Evolutionary conservation across 35 echinoderm and acorn worm species (phyloP).

Genomic region (Strongylocentrotus purpuratus): DNA sequence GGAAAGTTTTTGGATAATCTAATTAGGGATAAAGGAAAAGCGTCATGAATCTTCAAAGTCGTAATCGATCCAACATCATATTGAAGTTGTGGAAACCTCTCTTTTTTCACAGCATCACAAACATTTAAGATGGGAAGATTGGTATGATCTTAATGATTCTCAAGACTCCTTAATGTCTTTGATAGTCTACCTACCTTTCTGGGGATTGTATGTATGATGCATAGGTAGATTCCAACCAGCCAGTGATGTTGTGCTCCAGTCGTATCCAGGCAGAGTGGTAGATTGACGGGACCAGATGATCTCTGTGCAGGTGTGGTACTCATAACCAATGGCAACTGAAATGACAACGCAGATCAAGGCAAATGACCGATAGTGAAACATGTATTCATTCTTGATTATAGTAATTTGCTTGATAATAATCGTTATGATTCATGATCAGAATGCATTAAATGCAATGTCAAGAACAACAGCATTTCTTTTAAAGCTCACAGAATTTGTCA

Average conservation of each 20-base stretch:
- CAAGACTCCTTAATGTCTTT: not conserved
- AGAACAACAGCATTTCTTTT: no score
- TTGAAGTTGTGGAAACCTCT: not conserved
- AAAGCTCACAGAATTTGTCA: no score
- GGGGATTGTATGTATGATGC: conserved; percentile 89
- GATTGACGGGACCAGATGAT: conserved; percentile 78
- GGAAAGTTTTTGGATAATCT: no score
- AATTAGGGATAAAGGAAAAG: no score
- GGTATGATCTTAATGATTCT: no score
- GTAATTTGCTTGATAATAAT: no score
- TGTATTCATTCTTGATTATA: not conserved
- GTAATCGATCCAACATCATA: no score
- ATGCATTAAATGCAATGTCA: no score
- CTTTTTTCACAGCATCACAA: not conserved
- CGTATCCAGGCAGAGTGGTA: conserved; percentile 56
- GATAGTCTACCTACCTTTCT: conserved; percentile 57
- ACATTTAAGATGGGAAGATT: not conserved
- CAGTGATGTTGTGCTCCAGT: conserved; percentile 71
- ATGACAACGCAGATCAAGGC: not conserved
- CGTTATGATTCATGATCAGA: no score
- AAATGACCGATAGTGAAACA: not conserved
- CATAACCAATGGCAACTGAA: conserved; percentile 94
- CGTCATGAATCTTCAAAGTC: no score
- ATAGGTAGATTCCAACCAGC: conserved; percentile 88
- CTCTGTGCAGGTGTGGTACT: conserved; percentile 81